A percentile compares a stretch with the other conserved stretches of the same genome.
These are phyloP conservation scores for Hoplias malabaricus DNA, from an alignment of 2,113 vertebrate genomes.

Conservation along the genomic window DNA sequence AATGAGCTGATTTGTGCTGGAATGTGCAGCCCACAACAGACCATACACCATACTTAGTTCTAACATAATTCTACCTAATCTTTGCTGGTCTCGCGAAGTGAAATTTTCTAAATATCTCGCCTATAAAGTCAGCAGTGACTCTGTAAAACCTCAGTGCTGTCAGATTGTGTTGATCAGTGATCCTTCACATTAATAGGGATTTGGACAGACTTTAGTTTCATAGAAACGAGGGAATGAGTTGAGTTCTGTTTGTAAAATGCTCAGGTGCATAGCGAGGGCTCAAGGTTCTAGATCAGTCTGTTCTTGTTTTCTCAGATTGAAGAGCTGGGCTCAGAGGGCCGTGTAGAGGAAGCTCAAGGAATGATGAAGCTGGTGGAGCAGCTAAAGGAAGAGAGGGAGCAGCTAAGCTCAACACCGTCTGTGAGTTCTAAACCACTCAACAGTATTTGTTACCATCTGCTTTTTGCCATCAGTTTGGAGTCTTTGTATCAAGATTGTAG, in stretches of 20 bases:
- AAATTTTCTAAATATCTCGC: too few species aligned
- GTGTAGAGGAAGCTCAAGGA: constrained; percentile 97
- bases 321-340: constrained; percentile 94
- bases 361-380: constrained; percentile 99
- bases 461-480: not conserved
- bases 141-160: too few species aligned
- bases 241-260: not conserved
- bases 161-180: too few species aligned
- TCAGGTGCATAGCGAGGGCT: not conserved
- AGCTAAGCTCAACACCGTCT: constrained; percentile 90
- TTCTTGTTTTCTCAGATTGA: constrained; percentile 81
- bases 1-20: too few species aligned
- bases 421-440: constrained; percentile 73
- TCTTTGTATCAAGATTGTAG: not conserved
- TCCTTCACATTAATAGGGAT: too few species aligned
- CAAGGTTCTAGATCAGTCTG: not conserved
- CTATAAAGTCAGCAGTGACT: too few species aligned
- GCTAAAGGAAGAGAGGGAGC: constrained; percentile 93
- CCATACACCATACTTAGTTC: too few species aligned
- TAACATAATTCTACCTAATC: too few species aligned
- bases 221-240: not conserved
- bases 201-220: not conserved
- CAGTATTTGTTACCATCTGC: not conserved
- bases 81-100: too few species aligned
- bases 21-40: too few species aligned